These are phyloP conservation scores for Furcula furcula DNA, from an alignment of 2,888 invertebrate species.

Conservation along the genomic window DNA sequence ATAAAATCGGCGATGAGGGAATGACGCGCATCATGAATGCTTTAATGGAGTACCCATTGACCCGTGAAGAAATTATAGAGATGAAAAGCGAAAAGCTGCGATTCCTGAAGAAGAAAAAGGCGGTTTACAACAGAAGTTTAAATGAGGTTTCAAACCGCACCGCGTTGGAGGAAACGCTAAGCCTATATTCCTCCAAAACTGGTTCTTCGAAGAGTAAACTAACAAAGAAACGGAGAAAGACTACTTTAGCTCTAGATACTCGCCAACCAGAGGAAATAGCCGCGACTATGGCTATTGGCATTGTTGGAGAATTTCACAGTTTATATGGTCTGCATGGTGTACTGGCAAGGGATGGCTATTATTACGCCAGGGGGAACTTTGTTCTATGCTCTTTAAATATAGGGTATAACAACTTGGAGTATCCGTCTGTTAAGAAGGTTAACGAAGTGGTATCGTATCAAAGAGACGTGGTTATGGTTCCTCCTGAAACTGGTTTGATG, in stretches of 20 bases:
- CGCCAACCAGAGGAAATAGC: conserved; percentile 18
- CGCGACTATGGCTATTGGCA: conserved; percentile 23
- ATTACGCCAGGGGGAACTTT: conserved; percentile 44
- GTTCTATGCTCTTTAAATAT: conserved; percentile 49
- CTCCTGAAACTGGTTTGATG: conserved; percentile 35
- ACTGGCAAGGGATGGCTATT: conserved; percentile 16
- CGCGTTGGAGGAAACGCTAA: background rate
- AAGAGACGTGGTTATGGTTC: conserved; percentile 6
- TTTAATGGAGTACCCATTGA: conserved; percentile 42
- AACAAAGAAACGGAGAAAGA: conserved; percentile 7
- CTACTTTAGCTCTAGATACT: no score
- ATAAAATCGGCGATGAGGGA: conserved; percentile 45
- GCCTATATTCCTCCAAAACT: background rate
- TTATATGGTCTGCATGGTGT: conserved; percentile 29
- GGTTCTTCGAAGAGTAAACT: conserved; percentile 1
- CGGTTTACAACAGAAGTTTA: conserved; percentile 25
- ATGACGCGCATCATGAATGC: conserved; percentile 34
- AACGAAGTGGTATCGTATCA: conserved; percentile 45
- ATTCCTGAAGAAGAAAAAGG: conserved; percentile 26
- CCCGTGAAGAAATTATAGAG: conserved; percentile 26
- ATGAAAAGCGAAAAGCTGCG: conserved; percentile 21
- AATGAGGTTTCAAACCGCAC: conserved; percentile 15
- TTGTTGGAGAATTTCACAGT: conserved; percentile 34
- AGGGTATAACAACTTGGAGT: conserved; percentile 45
- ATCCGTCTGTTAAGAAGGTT: conserved; percentile 32